These are phyloP conservation scores for Oxycera nigricornis DNA, from an alignment of 2,888 invertebrate genomes.

Conservation along the genomic window DNA sequence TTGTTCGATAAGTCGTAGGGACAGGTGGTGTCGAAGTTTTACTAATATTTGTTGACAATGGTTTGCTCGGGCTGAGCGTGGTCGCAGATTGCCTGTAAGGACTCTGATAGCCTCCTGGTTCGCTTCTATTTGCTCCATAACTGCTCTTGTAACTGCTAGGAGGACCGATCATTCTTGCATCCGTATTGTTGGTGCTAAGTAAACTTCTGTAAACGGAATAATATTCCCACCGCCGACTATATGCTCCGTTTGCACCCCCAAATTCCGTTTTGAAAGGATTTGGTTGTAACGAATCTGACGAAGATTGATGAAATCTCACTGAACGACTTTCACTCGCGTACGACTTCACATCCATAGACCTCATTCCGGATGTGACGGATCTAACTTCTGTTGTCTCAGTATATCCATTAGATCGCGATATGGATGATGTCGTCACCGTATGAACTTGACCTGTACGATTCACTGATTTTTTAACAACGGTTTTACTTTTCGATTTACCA, in stretches of 20 bases:
- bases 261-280: neutral
- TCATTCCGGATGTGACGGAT: neutral
- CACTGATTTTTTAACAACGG: neutral
- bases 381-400: neutral
- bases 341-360: neutral
- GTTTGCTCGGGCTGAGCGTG: neutral
- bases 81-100: neutral
- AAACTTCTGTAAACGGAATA: too few species aligned
- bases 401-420: neutral
- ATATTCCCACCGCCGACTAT: too few species aligned
- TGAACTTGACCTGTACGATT: neutral
- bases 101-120: neutral
- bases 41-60: neutral
- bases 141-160: neutral
- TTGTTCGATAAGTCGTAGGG: neutral
- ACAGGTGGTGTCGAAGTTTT: neutral
- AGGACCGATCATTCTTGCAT: neutral
- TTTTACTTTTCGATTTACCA: neutral
- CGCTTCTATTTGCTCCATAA: neutral
- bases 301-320: neutral
- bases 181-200: neutral
- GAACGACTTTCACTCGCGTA: neutral
- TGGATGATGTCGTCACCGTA: too few species aligned
- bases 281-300: neutral
- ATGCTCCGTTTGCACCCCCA: neutral